Percentiles rank a stretch among this genome's conserved stretches.
Evolutionary conservation across 1,140 invertebrate genomes (phyloP).

Genomic region (Drosophila bipectinata): DNA sequence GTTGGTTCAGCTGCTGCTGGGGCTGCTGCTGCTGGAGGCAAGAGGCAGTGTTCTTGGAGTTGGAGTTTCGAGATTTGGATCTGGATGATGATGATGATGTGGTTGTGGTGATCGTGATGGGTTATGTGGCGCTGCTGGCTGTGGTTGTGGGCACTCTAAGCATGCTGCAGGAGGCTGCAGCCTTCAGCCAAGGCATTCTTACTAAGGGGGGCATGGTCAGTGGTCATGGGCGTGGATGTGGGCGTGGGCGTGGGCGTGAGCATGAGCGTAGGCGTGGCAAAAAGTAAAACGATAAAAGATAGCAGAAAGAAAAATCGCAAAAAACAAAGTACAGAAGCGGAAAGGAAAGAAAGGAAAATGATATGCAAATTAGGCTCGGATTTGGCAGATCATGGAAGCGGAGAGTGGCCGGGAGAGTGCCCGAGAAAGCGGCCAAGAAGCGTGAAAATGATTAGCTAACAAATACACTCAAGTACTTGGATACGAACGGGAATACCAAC

Average conservation of each 20-base stretch:
- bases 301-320: slow-evolving; percentile 23
- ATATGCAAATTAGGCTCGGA: slow-evolving; percentile 36
- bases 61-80: slow-evolving; percentile 16
- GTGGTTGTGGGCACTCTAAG: slow-evolving; percentile 25
- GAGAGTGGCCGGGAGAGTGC: neutral
- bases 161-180: slow-evolving; percentile 32
- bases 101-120: slow-evolving; percentile 20
- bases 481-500: slow-evolving; percentile 24
- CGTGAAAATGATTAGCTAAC: slow-evolving; percentile 43
- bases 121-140: slow-evolving; percentile 33
- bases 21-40: slow-evolving; percentile 38
- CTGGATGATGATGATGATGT: slow-evolving; percentile 29
- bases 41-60: slow-evolving; percentile 25
- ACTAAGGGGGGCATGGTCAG: slow-evolving; percentile 33
- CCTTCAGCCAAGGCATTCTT: slow-evolving; percentile 48
- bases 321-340: slow-evolving; percentile 12
- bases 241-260: slow-evolving; percentile 19
- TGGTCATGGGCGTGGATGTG: slow-evolving; percentile 17
- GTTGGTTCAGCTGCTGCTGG: slow-evolving; percentile 22
- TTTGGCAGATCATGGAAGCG: slow-evolving; percentile 1
- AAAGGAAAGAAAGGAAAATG: slow-evolving; percentile 19
- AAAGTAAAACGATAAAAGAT: slow-evolving; percentile 25
- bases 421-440: slow-evolving; percentile 28
- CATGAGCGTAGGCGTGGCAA: slow-evolving; percentile 41
- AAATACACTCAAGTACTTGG: slow-evolving; percentile 13